Percentiles rank a stretch among this genome's conserved stretches.
Conservation (phyloP, 2,888 invertebrate species). For the Platycnemis pennipes region DNA sequence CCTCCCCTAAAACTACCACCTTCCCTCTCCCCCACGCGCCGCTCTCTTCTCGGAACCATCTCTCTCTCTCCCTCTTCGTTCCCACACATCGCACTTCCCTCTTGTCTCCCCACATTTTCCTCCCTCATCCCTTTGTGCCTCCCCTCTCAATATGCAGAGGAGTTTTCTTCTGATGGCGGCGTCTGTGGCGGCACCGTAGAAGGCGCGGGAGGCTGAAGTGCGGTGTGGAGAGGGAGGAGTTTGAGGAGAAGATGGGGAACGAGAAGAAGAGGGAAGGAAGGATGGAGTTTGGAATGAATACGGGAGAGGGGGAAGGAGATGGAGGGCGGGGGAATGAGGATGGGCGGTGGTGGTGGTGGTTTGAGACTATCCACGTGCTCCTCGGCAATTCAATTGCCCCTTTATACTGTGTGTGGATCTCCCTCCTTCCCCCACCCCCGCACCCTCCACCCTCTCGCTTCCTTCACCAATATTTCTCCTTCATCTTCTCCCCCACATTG, state of each 20-base stretch:
- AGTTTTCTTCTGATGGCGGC: conserved; percentile 23
- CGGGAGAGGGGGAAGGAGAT: neutral
- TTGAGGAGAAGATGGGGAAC: neutral
- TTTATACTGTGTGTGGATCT: conserved; percentile 52
- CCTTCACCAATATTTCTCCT: conserved; percentile 47
- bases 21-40: neutral
- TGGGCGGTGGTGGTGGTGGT: neutral
- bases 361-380: conserved; percentile 49
- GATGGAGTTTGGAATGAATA: neutral
- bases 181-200: conserved; percentile 24
- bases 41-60: no score
- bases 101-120: neutral
- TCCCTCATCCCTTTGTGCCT: neutral
- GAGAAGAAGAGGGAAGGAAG: neutral
- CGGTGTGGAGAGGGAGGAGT: neutral
- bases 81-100: neutral
- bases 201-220: conserved; percentile 2
- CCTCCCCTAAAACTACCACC: neutral
- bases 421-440: neutral
- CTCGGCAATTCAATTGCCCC: conserved; percentile 63
- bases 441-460: neutral
- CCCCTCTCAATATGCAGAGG: conserved; percentile 59
- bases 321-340: neutral
- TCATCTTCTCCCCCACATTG: conserved; percentile 5
- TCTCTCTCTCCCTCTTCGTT: neutral